Conservation (phyloP, 2,888 invertebrate species). For the Eupithecia inturbata region DNA sequence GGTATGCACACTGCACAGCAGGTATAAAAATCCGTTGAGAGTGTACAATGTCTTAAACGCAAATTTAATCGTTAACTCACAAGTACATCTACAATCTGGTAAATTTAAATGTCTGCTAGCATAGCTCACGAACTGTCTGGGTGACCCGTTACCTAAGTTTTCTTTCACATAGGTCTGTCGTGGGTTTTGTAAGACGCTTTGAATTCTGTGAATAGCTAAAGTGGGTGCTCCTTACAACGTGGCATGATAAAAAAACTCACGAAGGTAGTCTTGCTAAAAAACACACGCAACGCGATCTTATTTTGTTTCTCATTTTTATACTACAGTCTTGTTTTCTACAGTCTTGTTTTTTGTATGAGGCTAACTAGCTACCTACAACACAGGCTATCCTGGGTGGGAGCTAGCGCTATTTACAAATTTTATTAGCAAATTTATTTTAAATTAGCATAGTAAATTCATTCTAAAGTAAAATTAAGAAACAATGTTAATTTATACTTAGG, state of each 20-base stretch:
- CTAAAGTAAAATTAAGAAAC: too few species aligned
- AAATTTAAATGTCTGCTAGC: not conserved
- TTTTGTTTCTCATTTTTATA: too few species aligned
- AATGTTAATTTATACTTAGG: too few species aligned
- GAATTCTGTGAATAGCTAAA: conserved; percentile 6
- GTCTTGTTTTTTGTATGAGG: too few species aligned
- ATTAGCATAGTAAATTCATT: too few species aligned
- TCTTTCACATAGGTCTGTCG: not conserved
- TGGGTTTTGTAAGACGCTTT: conserved; percentile 1
- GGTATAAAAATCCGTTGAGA: not conserved
- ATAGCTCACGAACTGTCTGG: not conserved
- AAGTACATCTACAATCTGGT: not conserved
- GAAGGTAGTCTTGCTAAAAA: not conserved
- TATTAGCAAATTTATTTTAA: too few species aligned
- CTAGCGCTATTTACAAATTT: too few species aligned
- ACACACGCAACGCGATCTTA: not conserved
- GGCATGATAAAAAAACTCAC: not conserved
- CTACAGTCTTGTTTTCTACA: too few species aligned
- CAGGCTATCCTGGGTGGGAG: too few species aligned
- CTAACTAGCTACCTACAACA: too few species aligned
- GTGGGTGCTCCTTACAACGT: not conserved
- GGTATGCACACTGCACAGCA: too few species aligned
- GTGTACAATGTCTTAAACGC: not conserved
- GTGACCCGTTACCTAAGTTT: not conserved
- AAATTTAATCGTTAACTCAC: too few species aligned